Base-by-base conservation (phyloP, 2,113 vertebrate genomes). In the Melanotaenia duboulayi region DNA sequence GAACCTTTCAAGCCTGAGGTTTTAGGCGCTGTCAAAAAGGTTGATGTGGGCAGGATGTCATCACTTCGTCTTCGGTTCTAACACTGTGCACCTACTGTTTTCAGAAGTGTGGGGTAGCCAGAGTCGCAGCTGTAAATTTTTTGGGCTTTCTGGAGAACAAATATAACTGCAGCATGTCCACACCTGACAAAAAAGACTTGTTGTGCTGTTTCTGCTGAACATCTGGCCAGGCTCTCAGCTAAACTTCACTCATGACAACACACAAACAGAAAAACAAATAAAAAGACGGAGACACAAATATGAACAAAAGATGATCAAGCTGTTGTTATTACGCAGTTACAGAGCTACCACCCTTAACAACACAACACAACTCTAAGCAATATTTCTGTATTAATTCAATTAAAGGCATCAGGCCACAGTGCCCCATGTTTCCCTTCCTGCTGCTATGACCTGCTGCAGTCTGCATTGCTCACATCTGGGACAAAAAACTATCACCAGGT, bases 21-120 rank as follows among this genome's bases (percentile, higher is more conserved):
- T 91, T 90, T 56, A 81, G 80, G 87, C 73, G 72, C 75, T 3
- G 42, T 46, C 42, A 67, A 71, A 20, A 10, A 28, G 39, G 60
- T 59, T 76, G 76, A 74, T 86, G 84, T 77, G 76, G 79, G 75
- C 76, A 82, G 56, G 84, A 78, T 76, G 78, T 85, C 80, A 80
- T 87, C 76, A 52, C 76, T 64, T 86, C 70, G 70, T 74, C 83
- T 71, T 32, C 63, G 66, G 61, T 22, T 46, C 76, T 71, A 58
- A 69, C 75, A 85, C 88, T 78, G 77, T 85, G 78, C 72, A 37
- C 72, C 69, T 58, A 91, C 84, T 83, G 84, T 91, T 89, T 84
- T 84, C 58, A 6, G 59, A 10, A 71, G 59, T 52, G 69, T 62
- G 40, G 48, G 68, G 44, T 19, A 28, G 69, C 55, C 67, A 60